A percentile compares a stretch with the other conserved stretches of the same genome.
phyloP scores from a whole-genome alignment of 2,113 vertebrate species.

The Onychostoma macrolepis region DNA sequence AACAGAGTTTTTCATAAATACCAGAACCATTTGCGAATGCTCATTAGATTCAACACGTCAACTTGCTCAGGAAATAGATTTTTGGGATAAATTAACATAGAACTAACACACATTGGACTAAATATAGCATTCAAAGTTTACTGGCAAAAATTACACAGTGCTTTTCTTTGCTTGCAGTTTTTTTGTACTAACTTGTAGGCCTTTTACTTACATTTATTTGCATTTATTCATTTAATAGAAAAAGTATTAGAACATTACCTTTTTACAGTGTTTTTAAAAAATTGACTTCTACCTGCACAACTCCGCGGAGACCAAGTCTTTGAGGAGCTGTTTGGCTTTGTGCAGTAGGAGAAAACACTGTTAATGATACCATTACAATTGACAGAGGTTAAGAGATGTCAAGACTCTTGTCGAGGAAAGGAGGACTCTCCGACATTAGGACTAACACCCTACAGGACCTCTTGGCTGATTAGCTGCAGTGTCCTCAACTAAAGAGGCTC shows the following conservation, averaged over 20 bases:
- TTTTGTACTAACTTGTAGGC: not conserved
- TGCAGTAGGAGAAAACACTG: conserved; percentile 24
- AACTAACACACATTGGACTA: too few species aligned
- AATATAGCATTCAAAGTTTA: too few species aligned
- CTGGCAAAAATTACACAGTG: too few species aligned
- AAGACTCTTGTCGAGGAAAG: conserved; percentile 70
- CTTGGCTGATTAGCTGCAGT: conserved; percentile 72
- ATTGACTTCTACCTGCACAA: conserved; percentile 37
- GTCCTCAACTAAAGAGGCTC: conserved; percentile 65
- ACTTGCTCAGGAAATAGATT: too few species aligned
- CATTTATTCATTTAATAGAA: not conserved
- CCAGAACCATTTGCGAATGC: too few species aligned
- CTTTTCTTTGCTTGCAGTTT: too few species aligned
- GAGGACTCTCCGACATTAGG: conserved; percentile 71
- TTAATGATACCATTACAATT: conserved; percentile 62
- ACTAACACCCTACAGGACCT: conserved; percentile 69
- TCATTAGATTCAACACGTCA: too few species aligned
- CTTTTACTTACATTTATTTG: too few species aligned
- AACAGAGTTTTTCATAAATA: too few species aligned
- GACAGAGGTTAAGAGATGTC: conserved; percentile 80
- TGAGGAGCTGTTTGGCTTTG: conserved; percentile 34
- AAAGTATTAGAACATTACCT: not conserved
- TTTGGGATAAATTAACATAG: too few species aligned
- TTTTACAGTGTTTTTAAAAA: conserved; percentile 46
- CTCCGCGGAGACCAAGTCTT: not conserved